phyloP scores from a whole-genome alignment of 2,888 invertebrate species.

The Idaea dimidiata region DNA sequence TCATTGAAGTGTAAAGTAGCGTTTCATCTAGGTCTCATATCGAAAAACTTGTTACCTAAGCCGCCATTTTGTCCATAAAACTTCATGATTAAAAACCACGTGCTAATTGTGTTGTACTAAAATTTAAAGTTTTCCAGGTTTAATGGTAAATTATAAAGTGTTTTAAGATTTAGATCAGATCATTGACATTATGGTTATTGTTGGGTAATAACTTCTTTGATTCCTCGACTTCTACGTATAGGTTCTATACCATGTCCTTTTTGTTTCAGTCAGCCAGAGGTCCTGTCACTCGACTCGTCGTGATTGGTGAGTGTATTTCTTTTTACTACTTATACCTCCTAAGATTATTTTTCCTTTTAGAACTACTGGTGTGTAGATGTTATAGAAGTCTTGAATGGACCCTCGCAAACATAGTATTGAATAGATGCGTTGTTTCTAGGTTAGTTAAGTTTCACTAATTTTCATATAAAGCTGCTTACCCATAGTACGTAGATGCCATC shows the following conservation, averaged over 20 bases:
- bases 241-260: slow-evolving; percentile 18
- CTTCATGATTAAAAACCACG: neutral
- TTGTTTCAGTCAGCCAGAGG: slow-evolving; percentile 66
- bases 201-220: neutral
- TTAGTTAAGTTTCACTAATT: no score
- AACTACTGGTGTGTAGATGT: no score
- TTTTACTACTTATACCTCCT: neutral
- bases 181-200: no score
- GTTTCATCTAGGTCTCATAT: neutral
- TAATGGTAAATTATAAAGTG: no score
- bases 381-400: no score
- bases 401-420: no score
- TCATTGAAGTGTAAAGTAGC: neutral
- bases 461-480: no score
- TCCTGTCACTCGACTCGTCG: slow-evolving; percentile 47
- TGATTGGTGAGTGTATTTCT: slow-evolving; percentile 45
- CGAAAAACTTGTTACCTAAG: neutral
- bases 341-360: no score
- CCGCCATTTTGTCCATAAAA: slow-evolving; percentile 2
- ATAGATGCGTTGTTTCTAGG: no score
- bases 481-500: no score
- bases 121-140: no score
- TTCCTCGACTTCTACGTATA: neutral
- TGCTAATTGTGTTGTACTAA: neutral
- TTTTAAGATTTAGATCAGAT: no score